Evolutionary conservation across 1,140 invertebrate species (phyloP), one percentile per base, ranked within the genome.

Genomic region (Callitettix versicolor): DNA sequence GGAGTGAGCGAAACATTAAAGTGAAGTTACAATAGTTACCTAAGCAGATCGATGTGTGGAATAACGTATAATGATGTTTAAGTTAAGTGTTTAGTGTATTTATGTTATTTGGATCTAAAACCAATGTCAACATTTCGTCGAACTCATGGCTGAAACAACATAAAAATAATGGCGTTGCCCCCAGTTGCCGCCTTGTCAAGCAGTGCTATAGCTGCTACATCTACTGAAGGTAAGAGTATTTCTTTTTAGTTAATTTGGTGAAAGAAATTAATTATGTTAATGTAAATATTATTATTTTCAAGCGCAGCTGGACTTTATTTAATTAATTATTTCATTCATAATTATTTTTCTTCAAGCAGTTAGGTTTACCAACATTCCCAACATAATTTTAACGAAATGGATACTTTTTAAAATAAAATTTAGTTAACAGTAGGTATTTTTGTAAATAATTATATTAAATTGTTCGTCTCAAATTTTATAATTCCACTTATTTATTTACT

Each of bases 111-210:
- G 30, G 26, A 14, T 15, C 3, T 17, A 17, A 24, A 38, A 55
- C 42, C 24, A 48, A 56, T 22, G 41, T 30, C 44, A 14, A 47
- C 22, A 14, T 34, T 20, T 56, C 36, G 30, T 18, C n/a, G 11
- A 24, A n/a, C 46, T 50, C 55, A 56, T 56, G 46, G 55, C 46
- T 50, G 34, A 50, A 33, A 38, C 48, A 33, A 47, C 55, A 40
- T 56, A 46, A 49, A 50, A 55, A 58, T 55, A 51, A 58, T 58
- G 57, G 57, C 57, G 57, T 56, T 58, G 53, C 53, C 57, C 42
- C n/a, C 48, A 18, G 56, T 58, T 42, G 57, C 57, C 57, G 57
- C 53, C 50, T 41, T 55, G 47, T 57, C 58, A 46, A 58, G 44
- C 53, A 58, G 55, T 54, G 40, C 56, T 21, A 60, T 34, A 49